phyloP scores from a whole-genome alignment of 2,113 vertebrate species.

The Sphaerodactylus townsendi region DNA sequence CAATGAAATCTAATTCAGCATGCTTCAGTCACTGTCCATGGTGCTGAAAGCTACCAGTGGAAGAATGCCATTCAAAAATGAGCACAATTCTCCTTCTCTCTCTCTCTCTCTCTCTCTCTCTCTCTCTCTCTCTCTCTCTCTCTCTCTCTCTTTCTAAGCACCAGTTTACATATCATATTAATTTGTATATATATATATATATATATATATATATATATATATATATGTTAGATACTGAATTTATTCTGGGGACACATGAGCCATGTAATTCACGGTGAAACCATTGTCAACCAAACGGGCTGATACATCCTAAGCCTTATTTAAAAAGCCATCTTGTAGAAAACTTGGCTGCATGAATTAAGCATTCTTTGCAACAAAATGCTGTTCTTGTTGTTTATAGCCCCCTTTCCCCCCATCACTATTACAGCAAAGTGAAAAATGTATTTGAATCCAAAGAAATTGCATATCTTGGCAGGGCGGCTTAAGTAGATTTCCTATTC shows the following conservation, averaged over 20 bases:
- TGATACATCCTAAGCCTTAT: constrained; percentile 15
- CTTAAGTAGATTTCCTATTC: constrained; percentile 78
- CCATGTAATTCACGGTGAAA: not conserved
- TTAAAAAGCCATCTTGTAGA: constrained; percentile 49
- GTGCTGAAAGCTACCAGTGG: not conserved
- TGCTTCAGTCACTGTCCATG: not conserved
- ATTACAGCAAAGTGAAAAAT: constrained; percentile 68
- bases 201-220: constrained; percentile 25
- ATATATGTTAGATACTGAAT: not conserved
- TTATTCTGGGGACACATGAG: not conserved
- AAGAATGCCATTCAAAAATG: not conserved
- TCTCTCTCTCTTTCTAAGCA: not conserved
- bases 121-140: no score
- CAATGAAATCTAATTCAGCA: not conserved
- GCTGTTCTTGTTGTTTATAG: constrained; percentile 61
- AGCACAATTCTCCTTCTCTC: not conserved
- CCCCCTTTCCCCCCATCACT: constrained; percentile 59
- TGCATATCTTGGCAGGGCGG: constrained; percentile 58
- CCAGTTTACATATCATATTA: not conserved
- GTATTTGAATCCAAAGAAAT: constrained; percentile 67
- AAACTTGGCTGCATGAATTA: constrained; percentile 59
- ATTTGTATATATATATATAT: no score
- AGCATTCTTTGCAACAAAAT: constrained; percentile 53
- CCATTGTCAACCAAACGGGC: not conserved
- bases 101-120: no score